Evolutionary conservation across 2,797 vertebrate genomes (phyloP), one percentile per base, ranked within the genome.

Genomic region (Molossus alvarezi): DNA sequence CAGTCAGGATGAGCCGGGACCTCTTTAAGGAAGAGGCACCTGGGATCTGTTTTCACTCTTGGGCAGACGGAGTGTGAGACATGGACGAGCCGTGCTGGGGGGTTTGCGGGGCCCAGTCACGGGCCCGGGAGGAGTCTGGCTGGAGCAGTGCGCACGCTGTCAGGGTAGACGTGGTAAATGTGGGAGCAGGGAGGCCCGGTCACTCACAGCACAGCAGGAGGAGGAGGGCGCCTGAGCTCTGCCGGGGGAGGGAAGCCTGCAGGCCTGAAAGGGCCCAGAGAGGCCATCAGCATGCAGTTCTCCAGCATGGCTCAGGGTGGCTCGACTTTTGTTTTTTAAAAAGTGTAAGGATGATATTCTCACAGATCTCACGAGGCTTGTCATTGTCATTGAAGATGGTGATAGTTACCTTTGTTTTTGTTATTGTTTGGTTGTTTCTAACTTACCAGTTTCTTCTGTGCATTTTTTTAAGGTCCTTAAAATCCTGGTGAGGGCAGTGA

Each of bases 401-500:
- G 27, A 14, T 21, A 9, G 25, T 27, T 73, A 37, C 64, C n/a
- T 86, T 72, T 41, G 11, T 60, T 58, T 81, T 75, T 88, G 60
- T 48, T 77, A 62, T 25, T 75, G 2, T 72, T 71, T 65, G 25
- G 10, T 91, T 53, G n/a, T 76, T 83, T 86, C 58, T 75, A 57
- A 29, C 69, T 95, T n/a, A 91, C 64, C 60, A 5, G 9, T 45
- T 95, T 88, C 17, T 88, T 86, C 62, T 84, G 27, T 95, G 53
- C 10, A 20, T 95, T 90, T 85, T 91, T 93, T 91, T 95, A 97
- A 99, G 99, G 98, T 99, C 37, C 98, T 99, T 41, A 98, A 99
- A 97, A 99, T 99, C 96, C 98, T 99, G 87, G 99, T 99, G 21
- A 97, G 98, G 71, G 99, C 99, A 0, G 99, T 99, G 20, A 98